Base-by-base conservation (phyloP, 2,888 invertebrate species). In the Ochlodes sylvanus region DNA sequence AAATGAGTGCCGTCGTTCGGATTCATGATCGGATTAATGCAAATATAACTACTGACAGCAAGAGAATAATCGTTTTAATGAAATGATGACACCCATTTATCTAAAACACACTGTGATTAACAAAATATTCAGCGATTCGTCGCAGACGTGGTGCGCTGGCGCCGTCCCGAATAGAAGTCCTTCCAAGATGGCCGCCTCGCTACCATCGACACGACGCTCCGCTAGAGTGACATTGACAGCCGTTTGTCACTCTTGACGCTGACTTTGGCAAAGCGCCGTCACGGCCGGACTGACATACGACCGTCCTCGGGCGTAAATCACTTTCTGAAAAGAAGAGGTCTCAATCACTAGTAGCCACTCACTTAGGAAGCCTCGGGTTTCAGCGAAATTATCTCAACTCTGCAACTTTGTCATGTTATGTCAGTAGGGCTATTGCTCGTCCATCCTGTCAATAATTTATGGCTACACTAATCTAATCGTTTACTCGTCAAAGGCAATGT, bases 171-270 rank as follows among this genome's bases (percentile, higher is more conserved):
- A 6, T 1, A 7, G 15, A 47, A 15, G 44, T 10, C 15, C 7
- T n/a, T 47, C 9, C 9, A 50, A 50, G 50, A 17, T 50, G 50
- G 50, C 19, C 50, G 50, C 50, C 50, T 9, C 50, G 50, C 50
- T 9, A 19, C 50, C 50, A 50, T 19, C 2, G 19, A 50, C 10
- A 50, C 50, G 50, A 50, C 50, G 19, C 50, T 50, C 10, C 50
- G 50, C 19, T 19, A 50, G 50, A 50, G 19, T 50, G 50, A 50
- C 50, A n/a, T 4, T 42, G 12, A n/a, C n/a, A 27, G 5, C 27
- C 27, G 27, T 27, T 50, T 50, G 50, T 50, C 50, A 50, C 50
- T 50, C 50, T 50, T 50, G 50, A 19, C 50, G 50, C 6, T 50
- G 9, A 9, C 1, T 9, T 19, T 19, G 50, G 9, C 10, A 19